Evolutionary conservation across 1,140 invertebrate genomes (phyloP).

Genomic region (Diorhabda elongata): DNA sequence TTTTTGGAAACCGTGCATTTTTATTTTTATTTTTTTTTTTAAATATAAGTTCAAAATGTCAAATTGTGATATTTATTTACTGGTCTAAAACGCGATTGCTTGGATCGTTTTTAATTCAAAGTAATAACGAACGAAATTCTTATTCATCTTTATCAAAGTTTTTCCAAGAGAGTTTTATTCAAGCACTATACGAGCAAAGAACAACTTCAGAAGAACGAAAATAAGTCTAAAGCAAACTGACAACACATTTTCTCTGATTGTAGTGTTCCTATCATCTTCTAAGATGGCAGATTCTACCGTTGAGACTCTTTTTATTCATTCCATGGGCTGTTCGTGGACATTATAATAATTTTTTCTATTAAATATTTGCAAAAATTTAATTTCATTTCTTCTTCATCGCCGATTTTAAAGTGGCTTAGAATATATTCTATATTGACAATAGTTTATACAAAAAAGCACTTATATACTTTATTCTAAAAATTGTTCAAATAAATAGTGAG

Average conservation of each 20-base stretch:
- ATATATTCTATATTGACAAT: too few species aligned
- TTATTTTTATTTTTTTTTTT: too few species aligned
- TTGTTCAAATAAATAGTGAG: too few species aligned
- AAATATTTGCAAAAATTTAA: too few species aligned
- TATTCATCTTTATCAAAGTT: conserved; percentile 13
- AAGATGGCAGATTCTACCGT: conserved; percentile 4
- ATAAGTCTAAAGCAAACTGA: conserved; percentile 4
- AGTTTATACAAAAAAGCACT: not conserved
- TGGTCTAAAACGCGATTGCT: not conserved
- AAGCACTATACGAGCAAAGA: conserved; percentile 8
- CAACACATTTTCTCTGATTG: conserved; percentile 4
- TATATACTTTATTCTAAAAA: not conserved
- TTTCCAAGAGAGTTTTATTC: conserved; percentile 10
- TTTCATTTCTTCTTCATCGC: too few species aligned
- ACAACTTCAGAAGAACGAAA: conserved; percentile 6
- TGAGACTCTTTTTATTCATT: conserved; percentile 5
- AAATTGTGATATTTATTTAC: not conserved
- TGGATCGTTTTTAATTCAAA: conserved; percentile 11
- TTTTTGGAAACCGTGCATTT: too few species aligned
- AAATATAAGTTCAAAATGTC: too few species aligned
- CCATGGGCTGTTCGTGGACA: not conserved
- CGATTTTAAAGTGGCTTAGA: too few species aligned
- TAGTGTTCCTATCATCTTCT: not conserved
- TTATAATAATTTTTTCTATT: not conserved
- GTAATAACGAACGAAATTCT: conserved; percentile 11